Evolutionary conservation across 2,888 invertebrate species (phyloP).

Genomic region (Drosophila borealis): DNA sequence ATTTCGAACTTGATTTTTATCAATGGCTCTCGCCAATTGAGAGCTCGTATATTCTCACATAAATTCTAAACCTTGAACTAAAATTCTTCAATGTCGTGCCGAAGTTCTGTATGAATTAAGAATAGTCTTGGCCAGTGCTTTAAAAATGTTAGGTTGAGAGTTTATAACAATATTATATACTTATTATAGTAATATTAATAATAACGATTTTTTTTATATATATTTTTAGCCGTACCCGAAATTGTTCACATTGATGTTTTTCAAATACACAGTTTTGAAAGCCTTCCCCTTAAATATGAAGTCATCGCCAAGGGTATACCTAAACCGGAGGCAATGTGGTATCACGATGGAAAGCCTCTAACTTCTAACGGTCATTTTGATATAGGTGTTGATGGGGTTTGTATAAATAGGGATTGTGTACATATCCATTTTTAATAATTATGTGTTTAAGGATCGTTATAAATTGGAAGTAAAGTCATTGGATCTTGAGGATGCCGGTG

Average conservation of each 20-base stretch:
- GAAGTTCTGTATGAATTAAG: too few relatives aligned
- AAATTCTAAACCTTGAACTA: too few relatives aligned
- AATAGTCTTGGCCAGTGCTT: too few relatives aligned
- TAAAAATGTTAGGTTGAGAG: too few relatives aligned
- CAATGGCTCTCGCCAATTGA: too few relatives aligned
- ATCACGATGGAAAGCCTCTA: slow-evolving; percentile 90
- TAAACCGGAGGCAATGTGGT: slow-evolving; percentile 92
- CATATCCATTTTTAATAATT: rapidly evolving
- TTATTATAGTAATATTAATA: background rate
- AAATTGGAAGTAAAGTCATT: slow-evolving; percentile 90
- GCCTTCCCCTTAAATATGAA: slow-evolving; percentile 92
- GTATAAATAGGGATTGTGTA: slow-evolving; percentile 21
- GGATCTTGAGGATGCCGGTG: slow-evolving; percentile 90
- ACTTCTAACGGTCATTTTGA: slow-evolving; percentile 88
- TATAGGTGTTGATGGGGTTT: slow-evolving; percentile 87
- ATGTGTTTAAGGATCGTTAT: slow-evolving; percentile 86
- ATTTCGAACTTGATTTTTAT: too few relatives aligned
- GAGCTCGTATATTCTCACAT: too few relatives aligned
- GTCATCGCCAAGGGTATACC: slow-evolving; percentile 92
- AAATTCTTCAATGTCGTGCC: too few relatives aligned
- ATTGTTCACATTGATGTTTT: slow-evolving; percentile 90
- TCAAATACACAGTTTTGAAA: slow-evolving; percentile 91
- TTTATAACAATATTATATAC: too few relatives aligned
- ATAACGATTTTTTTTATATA: slow-evolving; percentile 38
- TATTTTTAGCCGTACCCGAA: slow-evolving; percentile 88